Conservation (phyloP, 2,888 invertebrate genomes). For the Tetanocera ferruginea region DNA sequence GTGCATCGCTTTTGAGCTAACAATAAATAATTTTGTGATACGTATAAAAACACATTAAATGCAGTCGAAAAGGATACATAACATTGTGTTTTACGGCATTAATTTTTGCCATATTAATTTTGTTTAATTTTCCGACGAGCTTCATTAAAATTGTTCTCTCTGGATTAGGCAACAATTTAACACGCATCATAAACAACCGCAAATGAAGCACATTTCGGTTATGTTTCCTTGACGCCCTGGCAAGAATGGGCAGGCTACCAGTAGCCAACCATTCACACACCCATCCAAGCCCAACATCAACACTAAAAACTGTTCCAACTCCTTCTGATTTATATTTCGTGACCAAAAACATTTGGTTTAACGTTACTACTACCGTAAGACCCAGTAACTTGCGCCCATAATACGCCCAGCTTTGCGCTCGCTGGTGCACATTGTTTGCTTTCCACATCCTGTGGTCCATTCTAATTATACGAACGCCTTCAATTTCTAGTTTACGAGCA, state of each 20-base stretch:
- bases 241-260: not conserved
- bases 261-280: too few relatives aligned
- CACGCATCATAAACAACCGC: slow-evolving; percentile 35
- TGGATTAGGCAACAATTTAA: slow-evolving; percentile 36
- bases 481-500: slow-evolving; percentile 38
- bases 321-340: not conserved
- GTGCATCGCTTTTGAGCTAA: too few relatives aligned
- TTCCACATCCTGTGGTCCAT: slow-evolving; percentile 16
- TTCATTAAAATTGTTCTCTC: slow-evolving; percentile 18
- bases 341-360: not conserved
- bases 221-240: not conserved
- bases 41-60: too few relatives aligned
- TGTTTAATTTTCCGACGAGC: not conserved
- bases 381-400: not conserved
- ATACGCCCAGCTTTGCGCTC: not conserved
- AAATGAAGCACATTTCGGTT: slow-evolving; percentile 10
- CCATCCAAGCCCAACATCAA: not conserved
- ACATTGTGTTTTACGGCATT: not conserved
- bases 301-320: not conserved
- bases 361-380: not conserved
- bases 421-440: not conserved
- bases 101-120: not conserved
- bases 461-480: slow-evolving; percentile 39
- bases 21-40: too few relatives aligned
- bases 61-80: not conserved